A percentile compares a stretch with the other conserved stretches of the same genome.
Conservation (phyloP, 2,113 vertebrate genomes). For the Cercocebus atys region DNA sequence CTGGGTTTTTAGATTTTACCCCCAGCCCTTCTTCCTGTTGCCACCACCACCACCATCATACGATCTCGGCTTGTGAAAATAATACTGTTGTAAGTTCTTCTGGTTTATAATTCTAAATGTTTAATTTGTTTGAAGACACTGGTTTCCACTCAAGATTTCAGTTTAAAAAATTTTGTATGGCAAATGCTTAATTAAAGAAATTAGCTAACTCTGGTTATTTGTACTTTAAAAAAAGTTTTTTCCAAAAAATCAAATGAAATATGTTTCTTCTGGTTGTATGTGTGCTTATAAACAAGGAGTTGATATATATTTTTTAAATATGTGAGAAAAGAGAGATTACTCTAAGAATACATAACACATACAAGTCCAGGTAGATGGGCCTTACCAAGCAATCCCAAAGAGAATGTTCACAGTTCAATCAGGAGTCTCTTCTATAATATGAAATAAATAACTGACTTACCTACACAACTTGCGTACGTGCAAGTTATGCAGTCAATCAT, state of each 20-base stretch:
- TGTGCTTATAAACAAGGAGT: neutral
- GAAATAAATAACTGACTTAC: neutral
- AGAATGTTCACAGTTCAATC: neutral
- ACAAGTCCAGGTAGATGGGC: neutral
- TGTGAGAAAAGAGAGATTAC: neutral
- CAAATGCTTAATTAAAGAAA: conserved; percentile 64
- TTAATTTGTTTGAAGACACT: conserved; percentile 76
- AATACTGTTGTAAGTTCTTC: conserved; percentile 72
- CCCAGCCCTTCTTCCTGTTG: fast-evolving
- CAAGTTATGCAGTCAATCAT: neutral
- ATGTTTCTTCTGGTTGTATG: neutral
- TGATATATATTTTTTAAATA: neutral
- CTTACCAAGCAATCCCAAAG: neutral
- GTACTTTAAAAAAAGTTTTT: neutral
- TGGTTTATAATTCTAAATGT: conserved; percentile 78
- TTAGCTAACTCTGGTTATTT: neutral
- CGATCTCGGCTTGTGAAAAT: conserved; percentile 63
- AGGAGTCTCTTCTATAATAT: neutral
- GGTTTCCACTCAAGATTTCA: conserved; percentile 62
- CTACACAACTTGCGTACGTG: neutral
- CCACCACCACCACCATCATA: neutral
- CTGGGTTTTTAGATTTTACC: neutral
- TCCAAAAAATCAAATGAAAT: neutral
- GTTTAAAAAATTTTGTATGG: conserved; percentile 58
- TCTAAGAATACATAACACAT: neutral